Base-by-base conservation (phyloP, 2,797 vertebrate genomes). In the Eurystomus glaucurus region DNA sequence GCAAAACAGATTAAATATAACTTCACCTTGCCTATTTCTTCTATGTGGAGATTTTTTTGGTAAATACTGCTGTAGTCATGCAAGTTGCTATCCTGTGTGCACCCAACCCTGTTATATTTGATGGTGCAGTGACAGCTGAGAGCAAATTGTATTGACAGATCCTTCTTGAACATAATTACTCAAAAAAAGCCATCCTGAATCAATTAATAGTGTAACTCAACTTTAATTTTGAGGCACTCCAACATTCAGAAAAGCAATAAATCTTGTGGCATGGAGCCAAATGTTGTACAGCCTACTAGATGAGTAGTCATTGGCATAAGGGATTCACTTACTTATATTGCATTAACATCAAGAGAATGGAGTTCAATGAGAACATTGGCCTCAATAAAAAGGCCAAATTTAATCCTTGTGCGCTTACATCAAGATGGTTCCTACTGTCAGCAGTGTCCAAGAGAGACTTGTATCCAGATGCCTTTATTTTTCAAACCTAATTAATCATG, bases 71-170 rank as follows among this genome's bases (percentile, higher is more conserved):
- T 83, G 31, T 48, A 89, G 80, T 81, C 72, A 61, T 86, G 46
- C 21, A 92, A 93, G 45, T 81, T 96, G 88, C 68, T 85, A 58
- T 72, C 51, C 41, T 25, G 1, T 84, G 65, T 95, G 68, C n/a
- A 94, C 85, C 70, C 91, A 82, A 66, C 70, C 35, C 23, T 35
- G 33, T 89, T 97, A 92, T 77, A 72, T 77, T 81, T 93, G 69
- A 68, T 25, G 55, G 52, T 75, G 31, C 29, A 84, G 58, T 96
- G 83, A 95, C 70, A 95, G 55, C 69, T 88, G 61, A 95, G 43
- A 94, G 28, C 3, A 95, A 98, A 97, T 78, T 95, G 19, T 90
- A 97, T 94, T 91, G 91, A 95, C 95, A 97, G 81, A 45, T 6
- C 29, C 20, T 85, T 91, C 84, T 76, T 89, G 78, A 95, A 58